These are phyloP conservation scores for Varanus salvator DNA, from an alignment of 2,113 vertebrate genomes.

Conservation along the genomic window DNA sequence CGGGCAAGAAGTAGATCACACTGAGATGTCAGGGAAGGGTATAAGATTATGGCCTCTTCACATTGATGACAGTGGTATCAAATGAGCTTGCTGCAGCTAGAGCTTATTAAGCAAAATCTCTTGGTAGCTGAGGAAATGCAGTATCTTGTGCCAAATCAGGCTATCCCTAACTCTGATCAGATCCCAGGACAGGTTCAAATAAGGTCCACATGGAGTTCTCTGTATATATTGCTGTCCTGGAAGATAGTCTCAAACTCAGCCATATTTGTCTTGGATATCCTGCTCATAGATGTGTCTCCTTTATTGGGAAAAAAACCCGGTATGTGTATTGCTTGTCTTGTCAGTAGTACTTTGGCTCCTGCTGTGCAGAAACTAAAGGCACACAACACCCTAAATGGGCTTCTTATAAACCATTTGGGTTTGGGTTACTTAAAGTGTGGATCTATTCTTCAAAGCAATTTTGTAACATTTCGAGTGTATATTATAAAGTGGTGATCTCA, in stretches of 20 bases:
- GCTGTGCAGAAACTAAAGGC: constrained; percentile 26
- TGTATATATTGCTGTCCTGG: constrained; percentile 14
- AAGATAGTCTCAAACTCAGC: constrained; percentile 20
- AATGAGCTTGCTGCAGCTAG: neutral
- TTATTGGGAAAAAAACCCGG: constrained; percentile 7
- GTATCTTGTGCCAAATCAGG: constrained; percentile 1
- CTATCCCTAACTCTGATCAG: constrained; percentile 41
- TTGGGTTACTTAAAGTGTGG: constrained; percentile 9
- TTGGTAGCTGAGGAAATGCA: neutral
- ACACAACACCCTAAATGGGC: constrained; percentile 27
- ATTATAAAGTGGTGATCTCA: neutral
- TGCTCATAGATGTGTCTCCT: constrained; percentile 21
- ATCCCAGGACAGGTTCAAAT: constrained; percentile 9
- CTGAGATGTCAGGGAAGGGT: neutral
- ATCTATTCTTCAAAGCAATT: neutral
- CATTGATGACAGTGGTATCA: neutral
- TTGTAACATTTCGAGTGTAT: neutral
- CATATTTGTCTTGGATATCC: constrained; percentile 23
- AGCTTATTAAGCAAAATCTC: neutral
- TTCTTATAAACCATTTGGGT: constrained; percentile 28
- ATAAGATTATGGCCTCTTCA: neutral
- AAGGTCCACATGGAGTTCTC: constrained; percentile 26
- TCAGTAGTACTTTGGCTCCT: constrained; percentile 27
- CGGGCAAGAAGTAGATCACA: neutral
- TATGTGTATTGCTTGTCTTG: neutral